Percentiles rank a stretch among this genome's conserved stretches.
Evolutionary conservation across 2,113 vertebrate genomes (phyloP).

Genomic region (Synodontis membranacea): DNA sequence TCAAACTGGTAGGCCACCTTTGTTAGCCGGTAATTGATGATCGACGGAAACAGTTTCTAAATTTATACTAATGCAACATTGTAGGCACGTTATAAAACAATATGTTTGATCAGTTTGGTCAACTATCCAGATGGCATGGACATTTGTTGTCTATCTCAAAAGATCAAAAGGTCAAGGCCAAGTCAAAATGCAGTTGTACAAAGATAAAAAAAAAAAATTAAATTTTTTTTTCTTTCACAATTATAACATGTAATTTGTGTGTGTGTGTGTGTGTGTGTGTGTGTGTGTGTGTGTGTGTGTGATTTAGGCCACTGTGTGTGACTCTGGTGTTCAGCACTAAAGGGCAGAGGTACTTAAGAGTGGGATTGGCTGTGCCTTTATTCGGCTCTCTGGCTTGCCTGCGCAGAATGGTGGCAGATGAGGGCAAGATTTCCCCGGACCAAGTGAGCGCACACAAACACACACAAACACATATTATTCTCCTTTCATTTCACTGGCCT

Average conservation of each 20-base stretch:
- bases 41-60: not conserved
- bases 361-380: slow-evolving; percentile 86
- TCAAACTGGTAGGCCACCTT: not conserved
- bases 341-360: slow-evolving; percentile 81
- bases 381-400: slow-evolving; percentile 80
- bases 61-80: not conserved
- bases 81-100: not conserved
- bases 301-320: slow-evolving; percentile 82
- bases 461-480: slow-evolving; percentile 8
- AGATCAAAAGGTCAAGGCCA: slow-evolving; percentile 56
- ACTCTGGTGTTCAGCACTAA: slow-evolving; percentile 86
- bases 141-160: not conserved
- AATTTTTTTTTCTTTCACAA: no score
- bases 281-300: slow-evolving; percentile 29
- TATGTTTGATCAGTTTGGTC: no score
- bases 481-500: not conserved
- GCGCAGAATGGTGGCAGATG: slow-evolving; percentile 85
- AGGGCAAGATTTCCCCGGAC: slow-evolving; percentile 80
- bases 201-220: no score
- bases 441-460: slow-evolving; percentile 74
- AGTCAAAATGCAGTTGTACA: slow-evolving; percentile 65
- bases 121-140: not conserved
- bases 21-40: not conserved
- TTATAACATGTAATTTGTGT: no score
- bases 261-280: not conserved